A percentile compares a stretch with the other conserved stretches of the same genome.
Conservation (phyloP, 2,888 invertebrate genomes). For the Eristalinus aeneus region DNA sequence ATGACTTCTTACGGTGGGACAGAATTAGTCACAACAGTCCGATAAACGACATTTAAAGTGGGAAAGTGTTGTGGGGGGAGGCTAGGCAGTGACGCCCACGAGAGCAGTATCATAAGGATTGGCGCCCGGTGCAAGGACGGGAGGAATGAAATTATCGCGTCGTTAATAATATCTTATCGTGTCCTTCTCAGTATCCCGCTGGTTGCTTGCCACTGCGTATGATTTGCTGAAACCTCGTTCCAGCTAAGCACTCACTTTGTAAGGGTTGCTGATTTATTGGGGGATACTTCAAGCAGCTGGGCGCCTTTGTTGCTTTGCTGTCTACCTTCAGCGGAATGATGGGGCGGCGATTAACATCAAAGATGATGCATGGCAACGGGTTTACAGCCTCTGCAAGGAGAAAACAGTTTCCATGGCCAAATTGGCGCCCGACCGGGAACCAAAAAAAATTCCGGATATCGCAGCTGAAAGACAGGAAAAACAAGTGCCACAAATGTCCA, state of each 20-base stretch:
- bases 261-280: background rate
- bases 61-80: background rate
- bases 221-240: background rate
- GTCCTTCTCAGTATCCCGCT: constrained; percentile 7
- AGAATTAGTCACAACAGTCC: constrained; percentile 69
- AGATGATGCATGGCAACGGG: background rate
- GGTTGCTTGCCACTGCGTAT: background rate
- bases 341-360: background rate
- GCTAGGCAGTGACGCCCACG: background rate
- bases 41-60: constrained; percentile 56
- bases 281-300: background rate
- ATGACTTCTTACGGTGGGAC: constrained; percentile 64
- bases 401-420: too few relatives aligned
- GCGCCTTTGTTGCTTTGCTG: background rate
- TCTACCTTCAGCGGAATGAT: background rate
- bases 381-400: background rate
- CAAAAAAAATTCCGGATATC: too few relatives aligned
- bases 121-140: constrained; percentile 14
- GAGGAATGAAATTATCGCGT: constrained; percentile 59
- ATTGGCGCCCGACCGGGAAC: too few relatives aligned
- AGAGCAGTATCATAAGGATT: background rate
- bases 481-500: too few relatives aligned
- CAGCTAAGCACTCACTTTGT: background rate
- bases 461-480: too few relatives aligned
- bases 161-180: constrained; percentile 69